Base-by-base conservation (phyloP, 1,140 invertebrate species). In the Samia ricini region DNA sequence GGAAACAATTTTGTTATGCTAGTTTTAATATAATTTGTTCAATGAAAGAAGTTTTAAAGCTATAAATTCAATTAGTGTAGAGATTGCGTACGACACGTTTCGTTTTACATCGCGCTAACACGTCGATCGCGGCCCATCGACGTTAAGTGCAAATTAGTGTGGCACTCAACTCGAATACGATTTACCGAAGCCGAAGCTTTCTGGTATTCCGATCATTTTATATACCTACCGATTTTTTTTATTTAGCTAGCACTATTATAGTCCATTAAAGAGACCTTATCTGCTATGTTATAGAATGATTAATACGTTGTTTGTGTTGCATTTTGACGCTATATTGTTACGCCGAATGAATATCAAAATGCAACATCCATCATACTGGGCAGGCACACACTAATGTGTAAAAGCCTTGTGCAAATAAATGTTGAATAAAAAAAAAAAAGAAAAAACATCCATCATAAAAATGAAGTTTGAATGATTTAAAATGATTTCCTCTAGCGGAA, bases 121-220 rank as follows among this genome's bases (percentile, higher is more conserved):
- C 51, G 51, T 22, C 19, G 51, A 54, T 23, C 51, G 19, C 21
- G 19, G 19, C 21, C 51, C 12, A 23, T 54, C 51, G 19, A 15
- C 23, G 51, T 54, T 22, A n/a, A 54, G 51, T 54, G 51, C 51
- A 54, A 54, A 54, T 54, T 54, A 54, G 51, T 54, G 51, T 22
- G 51, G 51, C 19, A 22, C 51, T 54, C 51, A 15, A 54, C 51
- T 54, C 51, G 8, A 23, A 24, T 51, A 22, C 21, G 21, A 19
- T 21, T 22, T 22, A 22, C 49, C 49, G 21, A 22, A 54, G 12
- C 33, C 51, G 48, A 49, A 8, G 8, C 20, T 23, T 15, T 15
- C 0, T 24, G 10, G 51, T 54, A 54, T 54, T 54, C 51, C 23
- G 51, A n/a, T 54, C 33, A 2, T 4, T 36, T 51, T 51, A 51